Base-by-base conservation (phyloP, 2,797 vertebrate genomes). In the Neosilurus mollespiculum region DNA sequence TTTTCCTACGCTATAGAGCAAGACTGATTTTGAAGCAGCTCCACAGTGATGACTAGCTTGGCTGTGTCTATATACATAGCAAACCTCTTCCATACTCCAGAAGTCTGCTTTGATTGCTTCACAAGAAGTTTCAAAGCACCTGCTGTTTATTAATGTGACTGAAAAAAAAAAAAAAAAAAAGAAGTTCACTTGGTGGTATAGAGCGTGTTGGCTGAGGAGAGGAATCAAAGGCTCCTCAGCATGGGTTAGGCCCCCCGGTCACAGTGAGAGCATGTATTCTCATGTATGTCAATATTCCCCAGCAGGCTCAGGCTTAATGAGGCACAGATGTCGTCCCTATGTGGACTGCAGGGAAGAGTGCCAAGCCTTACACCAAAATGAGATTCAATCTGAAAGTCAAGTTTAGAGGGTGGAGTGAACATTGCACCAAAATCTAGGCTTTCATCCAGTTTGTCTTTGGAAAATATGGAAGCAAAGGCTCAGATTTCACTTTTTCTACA, bases 171-270 rank as follows among this genome's bases (percentile, higher is more conserved):
- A 30, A 4, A 43, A 43, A 43, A 43, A 43, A 8, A 43, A 5
- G 43, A 43, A 43, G 86, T 86, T 90, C 82, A 88, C 85, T 84
- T 56, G 75, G 67, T 59, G 59, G 80, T 86, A 88, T 75, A 43
- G 82, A 78, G 85, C 54, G 81, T 78, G 86, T 85, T 83, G 83
- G 80, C 24, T 58, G 80, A 80, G 26, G 77, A 85, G 81, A 82
- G 81, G 72, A 87, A 89, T 89, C 88, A 90, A 89, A 90, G 85
- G 56, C 15, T 66, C 73, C 76, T 84, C 80, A 64, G 78, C 75
- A 81, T 81, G 86, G 82, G 76, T 67, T 84, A 64, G 64, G 80
- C 49, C 80, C 49, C 80, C 54, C 26, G 86, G 87, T 89, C 83
- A 84, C 65, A 20, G 70, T 79, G 83, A 76, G 81, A 82, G 77